Evolutionary conservation across 64 coral and sea anemone species (phyloP), one percentile per base, ranked within the genome.

Genomic region (Pocillopora verrucosa): DNA sequence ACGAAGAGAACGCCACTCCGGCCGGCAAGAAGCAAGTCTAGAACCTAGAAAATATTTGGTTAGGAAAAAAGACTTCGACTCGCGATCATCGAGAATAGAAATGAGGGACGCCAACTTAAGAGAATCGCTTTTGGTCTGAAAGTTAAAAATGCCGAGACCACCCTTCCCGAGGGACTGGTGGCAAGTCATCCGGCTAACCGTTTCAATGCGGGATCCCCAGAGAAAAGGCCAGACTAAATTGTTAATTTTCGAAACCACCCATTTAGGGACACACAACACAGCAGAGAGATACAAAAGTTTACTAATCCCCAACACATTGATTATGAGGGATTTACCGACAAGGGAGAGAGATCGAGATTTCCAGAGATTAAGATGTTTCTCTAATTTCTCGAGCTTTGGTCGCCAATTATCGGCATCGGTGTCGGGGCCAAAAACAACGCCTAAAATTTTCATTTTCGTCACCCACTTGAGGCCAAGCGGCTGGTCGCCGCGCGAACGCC

Each of bases 301-400:
- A 56, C n/a, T 38, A 0, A 51, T 20, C 1, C 1, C 74, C 58
- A 69, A 6, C 10, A 15, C 34, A 19, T 79, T 76, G 0, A 79
- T 0, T 26, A 80, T 35, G 0, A 80, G 16, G 12, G 61, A 13
- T 13, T 13, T 79, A 9, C 88, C 88, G 0, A 45, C 24, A 0
- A 88, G 5, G 0, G 76, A 87, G 0, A 92, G 58, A 9, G 77
- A 59, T 1, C 68, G n/a, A 13, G 36, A n/a, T 11, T 68, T 76
- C 92, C 92, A 94, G 1, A 20, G 15, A 59, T 89, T 64, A 14
- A 84, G 73, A 1, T 24, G n/a, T n/a, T n/a, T n/a, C n/a, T n/a
- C n/a, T n/a, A n/a, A n/a, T n/a, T n/a, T n/a, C n/a, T n/a, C n/a
- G n/a, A n/a, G n/a, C n/a, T n/a, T n/a, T n/a, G n/a, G n/a, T n/a